Base-by-base conservation (phyloP, 2,113 vertebrate genomes). In the Anoplopoma fimbria region DNA sequence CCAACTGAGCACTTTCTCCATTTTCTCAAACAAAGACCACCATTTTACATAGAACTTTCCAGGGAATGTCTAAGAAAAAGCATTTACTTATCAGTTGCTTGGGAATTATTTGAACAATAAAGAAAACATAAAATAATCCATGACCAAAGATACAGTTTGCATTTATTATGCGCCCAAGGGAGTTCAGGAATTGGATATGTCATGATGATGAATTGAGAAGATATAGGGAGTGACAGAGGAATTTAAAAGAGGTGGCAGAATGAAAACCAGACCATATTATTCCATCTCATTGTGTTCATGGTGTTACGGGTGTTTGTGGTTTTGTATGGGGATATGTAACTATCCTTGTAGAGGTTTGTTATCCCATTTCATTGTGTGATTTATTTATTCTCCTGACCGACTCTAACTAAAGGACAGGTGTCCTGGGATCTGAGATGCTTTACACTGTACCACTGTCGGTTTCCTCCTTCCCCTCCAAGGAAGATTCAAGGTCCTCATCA, bases 341-440 rank as follows among this genome's bases (percentile, higher is more conserved):
- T 33, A 38, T 51, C 36, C 77, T 23, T 57, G 67, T 79, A n/a
- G 27, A 40, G 38, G 33, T 85, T 72, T 79, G 29, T 68, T 42
- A 21, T 68, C 34, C 19, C 33, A 47, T 71, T 75, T 68, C 53
- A 68, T 69, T 47, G 42, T 60, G 65, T 81, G 36, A 75, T 65
- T 83, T 68, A 71, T 86, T 81, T 69, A 67, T 70, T 55, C 67
- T 40, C 21, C 29, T 25, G 79, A 78, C 77, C 17, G 33, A 19
- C 62, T 38, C 29, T 14, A 53, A 77, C 62, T 34, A 27, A 15
- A 70, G 51, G 21, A 64, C 31, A 27, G 10, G 31, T 47, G 21
- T 78, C 25, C 21, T 49, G 42, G 69, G 58, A 79, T 58, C 15
- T 36, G 64, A 58, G 42, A 40, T 33, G 62, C 25, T 34, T 67